phyloP scores from a whole-genome alignment of 2,888 invertebrate genomes.

The Bombylius major region DNA sequence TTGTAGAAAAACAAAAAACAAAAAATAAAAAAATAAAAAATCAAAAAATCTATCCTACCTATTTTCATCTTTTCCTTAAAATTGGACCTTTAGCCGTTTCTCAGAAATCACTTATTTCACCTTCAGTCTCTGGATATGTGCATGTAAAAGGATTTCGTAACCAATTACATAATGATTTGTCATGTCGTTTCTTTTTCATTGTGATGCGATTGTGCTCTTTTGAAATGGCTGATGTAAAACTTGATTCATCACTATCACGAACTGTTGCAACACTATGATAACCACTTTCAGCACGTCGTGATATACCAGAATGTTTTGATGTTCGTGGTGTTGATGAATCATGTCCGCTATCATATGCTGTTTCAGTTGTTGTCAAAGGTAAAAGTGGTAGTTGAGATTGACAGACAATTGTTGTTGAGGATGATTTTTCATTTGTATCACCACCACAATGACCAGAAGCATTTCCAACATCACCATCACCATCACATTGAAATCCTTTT shows the following conservation, averaged over 20 bases:
- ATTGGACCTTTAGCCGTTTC: neutral
- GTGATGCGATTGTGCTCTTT: conserved; percentile 34
- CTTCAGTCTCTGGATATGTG: conserved; percentile 61
- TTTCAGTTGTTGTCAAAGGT: conserved; percentile 39
- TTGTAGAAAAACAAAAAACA: no score
- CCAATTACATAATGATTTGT: conserved; percentile 63
- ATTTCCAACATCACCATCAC: neutral
- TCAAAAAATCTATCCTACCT: no score
- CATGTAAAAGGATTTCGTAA: conserved; percentile 63
- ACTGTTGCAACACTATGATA: conserved; percentile 73
- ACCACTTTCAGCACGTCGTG: conserved; percentile 73
- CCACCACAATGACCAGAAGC: neutral
- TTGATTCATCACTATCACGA: conserved; percentile 77
- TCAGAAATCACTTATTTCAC: conserved; percentile 53
- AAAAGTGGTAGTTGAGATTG: conserved; percentile 33
- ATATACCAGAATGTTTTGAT: conserved; percentile 69
- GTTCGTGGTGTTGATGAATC: conserved; percentile 73
- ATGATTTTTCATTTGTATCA: conserved; percentile 9
- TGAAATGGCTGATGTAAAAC: conserved; percentile 56
- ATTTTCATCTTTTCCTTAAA: neutral
- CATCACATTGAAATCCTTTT: conserved; percentile 11
- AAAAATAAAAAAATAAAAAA: no score
- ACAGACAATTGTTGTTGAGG: conserved; percentile 19
- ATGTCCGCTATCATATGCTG: conserved; percentile 73
- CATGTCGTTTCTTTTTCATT: conserved; percentile 50